Base-by-base conservation (phyloP, 1,140 invertebrate genomes). In the Ceratina calcarata region DNA sequence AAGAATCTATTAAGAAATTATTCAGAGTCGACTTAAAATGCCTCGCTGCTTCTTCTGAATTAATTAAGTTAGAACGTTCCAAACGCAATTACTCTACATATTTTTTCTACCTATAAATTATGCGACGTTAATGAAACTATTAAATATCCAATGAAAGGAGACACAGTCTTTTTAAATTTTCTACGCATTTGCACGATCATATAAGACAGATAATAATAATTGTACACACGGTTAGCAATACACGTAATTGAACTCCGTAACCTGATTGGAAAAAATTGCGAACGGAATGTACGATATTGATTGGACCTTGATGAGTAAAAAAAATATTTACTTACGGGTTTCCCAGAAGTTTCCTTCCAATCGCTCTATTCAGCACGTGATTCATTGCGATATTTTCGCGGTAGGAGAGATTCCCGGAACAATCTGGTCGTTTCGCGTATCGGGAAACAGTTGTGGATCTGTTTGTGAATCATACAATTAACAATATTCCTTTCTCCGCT, bases 361-460 rank as follows among this genome's bases (percentile, higher is more conserved):
- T 2, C 53, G 12, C 20, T 13, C 27, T 57, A 20, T 69, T 70
- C 58, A 78, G 51, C n/a, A 45, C 20, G 16, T 57, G 51, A 72
- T 49, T 62, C 61, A 64, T 45, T 27, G 51, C 18, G 18, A 45
- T 45, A 12, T 71, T 57, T 32, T 22, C 2, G 22, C 2, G 22
- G 60, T 27, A 71, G n/a, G 8, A 51, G 37, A 53, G 13, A 49
- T 72, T 84, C 77, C 22, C 6, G 53, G 83, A 84, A 84, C 78
- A 62, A 22, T 71, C 70, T 61, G 18, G 22, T 13, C 71, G 71
- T 75, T 80, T 84, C 77, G 67, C 67, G 71, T 80, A 83, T 83
- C 7, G 67, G 78, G 53, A 80, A 84, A 78, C 20, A 71, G 49
- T 61, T 32, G 62, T 45, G 51, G 10, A 51, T 55, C 69, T 20